A percentile compares a stretch with the other conserved stretches of the same genome.
Conservation (phyloP, 2,113 vertebrate species). For the Cyanistes caeruleus region DNA sequence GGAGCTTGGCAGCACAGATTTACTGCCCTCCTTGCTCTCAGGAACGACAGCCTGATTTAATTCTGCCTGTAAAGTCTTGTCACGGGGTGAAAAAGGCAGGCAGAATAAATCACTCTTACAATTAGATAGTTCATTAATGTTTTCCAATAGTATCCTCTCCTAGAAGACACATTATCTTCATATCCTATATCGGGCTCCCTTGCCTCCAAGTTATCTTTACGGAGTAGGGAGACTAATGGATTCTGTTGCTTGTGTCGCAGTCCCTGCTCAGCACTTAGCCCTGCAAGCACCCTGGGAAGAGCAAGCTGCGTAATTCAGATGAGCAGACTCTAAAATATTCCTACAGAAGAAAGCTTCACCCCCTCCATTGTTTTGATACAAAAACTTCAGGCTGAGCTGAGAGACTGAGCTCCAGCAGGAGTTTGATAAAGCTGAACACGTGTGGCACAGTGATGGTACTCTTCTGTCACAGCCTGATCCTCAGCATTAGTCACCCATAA, state of each 20-base stretch:
- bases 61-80: not conserved
- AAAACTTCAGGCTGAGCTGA: not conserved
- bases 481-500: not conserved
- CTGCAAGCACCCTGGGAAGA: not conserved
- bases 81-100: not conserved
- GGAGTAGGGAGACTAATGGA: not conserved
- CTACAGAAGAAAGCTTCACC: not conserved
- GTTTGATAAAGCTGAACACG: not conserved
- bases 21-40: not conserved
- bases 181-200: not conserved
- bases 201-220: not conserved
- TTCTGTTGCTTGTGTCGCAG: not conserved
- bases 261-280: not conserved
- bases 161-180: not conserved
- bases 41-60: not conserved
- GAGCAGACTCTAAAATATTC: not conserved
- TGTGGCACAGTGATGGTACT: rapidly evolving
- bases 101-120: not conserved
- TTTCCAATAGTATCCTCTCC: not conserved
- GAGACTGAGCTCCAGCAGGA: not conserved
- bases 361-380: not conserved
- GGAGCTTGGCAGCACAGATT: not conserved
- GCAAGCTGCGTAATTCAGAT: not conserved
- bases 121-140: not conserved
- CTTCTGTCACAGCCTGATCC: not conserved